Base-by-base conservation (phyloP, 2,888 invertebrate genomes). In the Chaetogeoica ovagalla region DNA sequence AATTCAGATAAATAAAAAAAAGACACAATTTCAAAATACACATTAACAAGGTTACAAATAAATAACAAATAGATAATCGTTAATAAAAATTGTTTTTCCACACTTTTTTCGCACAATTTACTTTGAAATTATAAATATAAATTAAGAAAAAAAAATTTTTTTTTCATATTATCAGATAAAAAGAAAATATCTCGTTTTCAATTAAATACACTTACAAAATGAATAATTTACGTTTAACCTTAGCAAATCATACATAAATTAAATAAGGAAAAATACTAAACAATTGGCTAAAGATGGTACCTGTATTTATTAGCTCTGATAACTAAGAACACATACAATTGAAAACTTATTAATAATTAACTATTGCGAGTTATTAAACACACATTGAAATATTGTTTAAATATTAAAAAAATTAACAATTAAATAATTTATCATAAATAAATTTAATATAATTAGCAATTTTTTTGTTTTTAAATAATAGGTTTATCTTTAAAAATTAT, bases 281-380 rank as follows among this genome's bases (percentile, higher is more conserved):
- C 21, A 30, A 30, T 30, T 62, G n/a, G 30, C 52, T 62, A 52
- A 48, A 62, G n/a, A 73, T 62, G n/a, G n/a, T n/a, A 62, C 62
- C 62, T 7, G 48, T 62, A 13, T 73, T 52, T 62, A 48, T 73
- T 73, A 62, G 15, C 48, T 73, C 60, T 73, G 72, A 73, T 62
- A n/a, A n/a, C 60, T 17, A 73, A 48, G 60, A 72, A 73, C 52
- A 68, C 15, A 7, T 68, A 23, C 30, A 65, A 68, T 52, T 68
- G 48, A 52, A 68, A 52, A 73, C 60, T 13, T 62, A 73, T 52
- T 73, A 48, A 73, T 73, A 62, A 73, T 62, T 48, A 48, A 52
- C 30, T 37, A 73, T 62, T 73, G 62, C 48, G 30, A 52, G n/a
- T 0, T 15, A 48, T 62, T 48, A 72, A 52, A 59, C 59, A 60